Evolutionary conservation across 1,140 invertebrate genomes (phyloP), one percentile per base, ranked within the genome.

Genomic region (Littorina saxatilis): DNA sequence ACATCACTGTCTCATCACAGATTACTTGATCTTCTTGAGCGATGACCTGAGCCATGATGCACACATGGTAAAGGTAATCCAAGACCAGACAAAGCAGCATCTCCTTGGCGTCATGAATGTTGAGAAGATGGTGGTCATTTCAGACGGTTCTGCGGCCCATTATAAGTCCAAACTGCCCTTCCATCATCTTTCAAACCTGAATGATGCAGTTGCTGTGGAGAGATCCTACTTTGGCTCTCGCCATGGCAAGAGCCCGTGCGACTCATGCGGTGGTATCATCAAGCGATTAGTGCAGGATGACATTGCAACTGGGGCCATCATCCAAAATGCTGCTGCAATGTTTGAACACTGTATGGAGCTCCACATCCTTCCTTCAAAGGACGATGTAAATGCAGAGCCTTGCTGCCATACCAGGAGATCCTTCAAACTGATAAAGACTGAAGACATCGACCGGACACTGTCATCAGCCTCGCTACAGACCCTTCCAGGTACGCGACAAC

Each of bases 41-140:
- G 74, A 76, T 50, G 74, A 76, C 32, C n/a, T 47, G 5, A 47
- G 27, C 17, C 74, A 76, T 76, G 40, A 76, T 47, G n/a, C n/a
- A 29, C 39, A 43, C n/a, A 47, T 55, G 11, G 73, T 75, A n/a
- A 7, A 75, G 37, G n/a, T 29, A 17, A 50, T 75, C 7, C 23
- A 35, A 39, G 27, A 39, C 11, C 20, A 40, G 40, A 47, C 70
- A 37, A 50, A 47, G 27, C 29, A 75, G 37, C 20, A 75, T 2
- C 73, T 50, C 15, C 5, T n/a, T 29, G 11, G n/a, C 27, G 32
- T n/a, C 20, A 43, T 50, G 27, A 7, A 75, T 23, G 7, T 75
- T 5, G 43, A 75, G 4, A 75, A 50, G 32, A 1, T 50, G 20
- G 40, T 75, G 7, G 50, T 75, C 4, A 47, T 75, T 39, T 43